Conservation (phyloP, 2,888 invertebrate genomes). For the Caenorhabditis japonica region DNA sequence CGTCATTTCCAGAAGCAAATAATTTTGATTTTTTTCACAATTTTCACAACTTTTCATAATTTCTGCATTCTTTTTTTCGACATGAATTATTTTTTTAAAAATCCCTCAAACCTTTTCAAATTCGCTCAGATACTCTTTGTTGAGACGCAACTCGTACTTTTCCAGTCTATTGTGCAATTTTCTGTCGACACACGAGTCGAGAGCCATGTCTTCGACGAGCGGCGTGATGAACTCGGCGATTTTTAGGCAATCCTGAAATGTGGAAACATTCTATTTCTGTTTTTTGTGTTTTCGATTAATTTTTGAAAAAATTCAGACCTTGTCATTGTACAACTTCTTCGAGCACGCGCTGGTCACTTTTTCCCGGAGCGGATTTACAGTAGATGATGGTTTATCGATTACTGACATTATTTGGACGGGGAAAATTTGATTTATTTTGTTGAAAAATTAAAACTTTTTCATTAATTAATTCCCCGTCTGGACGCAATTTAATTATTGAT, state of each 20-base stretch:
- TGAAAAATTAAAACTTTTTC: not conserved
- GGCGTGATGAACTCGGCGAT: slow-evolving; percentile 41
- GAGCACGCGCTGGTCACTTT: slow-evolving; percentile 32
- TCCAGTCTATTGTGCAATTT: slow-evolving; percentile 41
- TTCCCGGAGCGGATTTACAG: slow-evolving; percentile 28
- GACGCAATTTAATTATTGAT: too few relatives aligned
- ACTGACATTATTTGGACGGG: slow-evolving; percentile 23
- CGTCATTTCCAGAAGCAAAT: too few relatives aligned
- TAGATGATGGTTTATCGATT: slow-evolving; percentile 27
- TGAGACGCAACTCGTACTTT: slow-evolving; percentile 31
- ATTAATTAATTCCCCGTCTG: not conserved
- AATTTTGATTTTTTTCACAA: not conserved
- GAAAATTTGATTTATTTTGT: slow-evolving; percentile 5
- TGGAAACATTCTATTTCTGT: too few relatives aligned
- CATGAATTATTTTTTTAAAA: too few relatives aligned
- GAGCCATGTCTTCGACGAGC: slow-evolving; percentile 28
- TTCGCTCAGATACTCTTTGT: slow-evolving; percentile 40
- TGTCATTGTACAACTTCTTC: slow-evolving; percentile 38
- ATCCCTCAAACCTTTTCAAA: too few relatives aligned
- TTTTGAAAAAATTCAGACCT: slow-evolving; percentile 10
- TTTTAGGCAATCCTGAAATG: slow-evolving; percentile 42
- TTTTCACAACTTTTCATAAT: too few relatives aligned
- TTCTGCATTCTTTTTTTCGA: too few relatives aligned
- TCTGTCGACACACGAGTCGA: slow-evolving; percentile 30
- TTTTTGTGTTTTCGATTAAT: not conserved